Evolutionary conservation across 2,888 invertebrate species (phyloP).

Genomic region (Drosophila mayaguana): DNA sequence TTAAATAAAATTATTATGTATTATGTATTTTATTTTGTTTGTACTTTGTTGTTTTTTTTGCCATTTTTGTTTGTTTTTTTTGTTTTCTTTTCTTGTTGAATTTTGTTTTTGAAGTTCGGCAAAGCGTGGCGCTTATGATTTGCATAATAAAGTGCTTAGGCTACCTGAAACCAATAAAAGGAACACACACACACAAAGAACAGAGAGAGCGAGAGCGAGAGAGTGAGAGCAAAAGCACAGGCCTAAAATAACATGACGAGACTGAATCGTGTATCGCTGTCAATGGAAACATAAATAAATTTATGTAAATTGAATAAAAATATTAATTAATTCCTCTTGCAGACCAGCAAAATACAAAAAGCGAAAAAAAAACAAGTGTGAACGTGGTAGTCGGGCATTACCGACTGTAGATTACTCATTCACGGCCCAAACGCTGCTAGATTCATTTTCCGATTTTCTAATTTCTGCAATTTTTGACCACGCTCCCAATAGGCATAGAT

Average conservation of each 20-base stretch:
- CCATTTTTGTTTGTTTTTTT: neutral
- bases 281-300: conserved; percentile 74
- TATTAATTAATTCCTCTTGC: conserved; percentile 66
- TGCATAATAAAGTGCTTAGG: conserved; percentile 80
- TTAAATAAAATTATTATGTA: conserved; percentile 54
- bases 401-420: no score
- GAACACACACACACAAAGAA: conserved; percentile 20
- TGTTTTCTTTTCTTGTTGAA: conserved; percentile 45
- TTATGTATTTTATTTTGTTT: conserved; percentile 17
- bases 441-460: no score
- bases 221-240: conserved; percentile 10
- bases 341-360: conserved; percentile 3
- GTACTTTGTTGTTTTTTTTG: conserved; percentile 15
- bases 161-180: conserved; percentile 72
- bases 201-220: neutral
- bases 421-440: no score
- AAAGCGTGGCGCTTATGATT: conserved; percentile 78
- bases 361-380: neutral
- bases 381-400: no score
- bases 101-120: conserved; percentile 69
- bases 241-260: conserved; percentile 48
- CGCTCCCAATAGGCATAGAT: no score
- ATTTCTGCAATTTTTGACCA: no score
- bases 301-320: conserved; percentile 71
- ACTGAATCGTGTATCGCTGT: conserved; percentile 34